Base-by-base conservation (phyloP, 2,113 vertebrate genomes). In the Prietella phreatophila region DNA sequence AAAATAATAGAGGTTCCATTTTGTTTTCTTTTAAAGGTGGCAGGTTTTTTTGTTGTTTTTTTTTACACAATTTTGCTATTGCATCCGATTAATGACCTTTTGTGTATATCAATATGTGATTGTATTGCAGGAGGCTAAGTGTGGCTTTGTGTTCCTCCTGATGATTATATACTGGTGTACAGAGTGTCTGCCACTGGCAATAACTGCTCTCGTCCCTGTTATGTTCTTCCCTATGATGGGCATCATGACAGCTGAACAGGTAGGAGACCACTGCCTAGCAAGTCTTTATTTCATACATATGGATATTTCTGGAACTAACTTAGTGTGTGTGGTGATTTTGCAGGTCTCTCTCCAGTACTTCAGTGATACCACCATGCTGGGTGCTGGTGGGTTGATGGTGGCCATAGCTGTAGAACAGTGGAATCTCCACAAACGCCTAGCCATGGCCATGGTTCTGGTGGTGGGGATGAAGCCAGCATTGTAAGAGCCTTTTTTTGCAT, bases 121-220 rank as follows among this genome's bases (percentile, higher is more conserved):
- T 47, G 22, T 67, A 63, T 91, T 87, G 1, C 94, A 99, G 98
- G 94, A 97, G 91, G 96, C 96, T 0, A 86, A n/a, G 82, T 98
- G 98, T 5, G 97, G 93, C n/a, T 99, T 94, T 0, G 84, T 91
- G 1, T 97, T 99, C 94, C 96, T 97, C 83, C 13, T 99, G 79
- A 99, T 99, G 98, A 96, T 97, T 0, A 82, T 97, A 86, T 96
- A 93, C 82, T 99, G 98, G 98, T 98, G 98, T 90, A 97, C 96
- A 0, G 98, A 99, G 92, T 96, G 96, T 0, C 89, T 99, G 65
- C 98, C 98, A 0, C 91, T 99, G 93, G 96, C 97, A 0, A 89
- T 98, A 89, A 99, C 98, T 0, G 96, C 96, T 25, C 88, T 99
- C 4, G 90, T 99, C 8, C 98, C 98, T 0, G 86, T 97, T n/a